Base-by-base conservation (phyloP, 1,140 invertebrate genomes). In the Aphidius gifuensis region DNA sequence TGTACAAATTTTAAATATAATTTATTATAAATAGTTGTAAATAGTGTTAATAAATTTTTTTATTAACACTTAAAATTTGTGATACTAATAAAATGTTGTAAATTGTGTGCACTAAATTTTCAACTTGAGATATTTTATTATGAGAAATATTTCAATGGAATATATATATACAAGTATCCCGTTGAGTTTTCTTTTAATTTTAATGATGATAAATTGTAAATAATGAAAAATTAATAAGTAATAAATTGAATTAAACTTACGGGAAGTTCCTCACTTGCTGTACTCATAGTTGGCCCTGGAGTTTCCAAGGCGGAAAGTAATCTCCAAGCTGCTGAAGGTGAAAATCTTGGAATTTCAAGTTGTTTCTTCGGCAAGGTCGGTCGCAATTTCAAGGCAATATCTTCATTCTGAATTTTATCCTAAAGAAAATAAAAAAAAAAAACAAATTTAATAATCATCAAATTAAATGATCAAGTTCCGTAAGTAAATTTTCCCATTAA, bases 291-390 rank as follows among this genome's bases (percentile, higher is more conserved):
- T 40, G 76, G 76, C 21, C 70, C 75, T 5, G 68, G 73, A 0
- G 70, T 71, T 56, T 80, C 77, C 51, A 71, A 55, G n/a, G 76
- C 75, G 7, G 86, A 85, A 5, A 94, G 79, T 32, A 88, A 83
- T 66, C 88, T 83, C 92, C 91, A 94, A 0, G 91, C 92, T n/a
- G 89, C 85, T 1, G 88, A 85, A 4, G 92, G 91, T 11, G 90
- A 92, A 78, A 93, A 93, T 62, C 88, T 77, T 0, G 91, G 89
- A 23, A 90, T 86, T 60, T 90, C 86, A 9, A 86, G 80, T 69
- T 87, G 86, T 67, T 91, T 90, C 67, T 90, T 88, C 2, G 91
- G 92, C 60, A 92, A 70, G 0, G 89, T 91, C 4, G 91, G 91
- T 1, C 91, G 81, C 60, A 92, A 73, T 46, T 89, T 85, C 49